Evolutionary conservation across 2,888 invertebrate species (phyloP).

Genomic region (Masnerella sp.): DNA sequence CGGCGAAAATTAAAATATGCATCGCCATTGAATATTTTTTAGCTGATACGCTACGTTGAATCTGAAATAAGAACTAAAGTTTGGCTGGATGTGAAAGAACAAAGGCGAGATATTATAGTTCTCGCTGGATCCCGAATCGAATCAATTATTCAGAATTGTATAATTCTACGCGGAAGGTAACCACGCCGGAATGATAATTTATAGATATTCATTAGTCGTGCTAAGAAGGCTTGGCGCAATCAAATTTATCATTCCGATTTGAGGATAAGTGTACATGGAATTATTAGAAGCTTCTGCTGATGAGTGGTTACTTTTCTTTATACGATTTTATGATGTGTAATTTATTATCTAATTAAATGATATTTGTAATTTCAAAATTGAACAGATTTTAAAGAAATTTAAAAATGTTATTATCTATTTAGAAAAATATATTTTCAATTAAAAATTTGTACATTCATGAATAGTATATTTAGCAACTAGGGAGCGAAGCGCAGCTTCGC

Average conservation of each 20-base stretch:
- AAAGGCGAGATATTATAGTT: slow-evolving; percentile 17
- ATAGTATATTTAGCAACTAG: too few relatives aligned
- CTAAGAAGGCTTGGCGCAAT: not conserved
- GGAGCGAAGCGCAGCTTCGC: too few relatives aligned
- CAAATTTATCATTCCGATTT: slow-evolving; percentile 10
- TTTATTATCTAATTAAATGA: too few relatives aligned
- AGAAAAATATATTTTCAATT: too few relatives aligned
- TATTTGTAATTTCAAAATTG: too few relatives aligned
- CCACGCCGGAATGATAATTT: slow-evolving; percentile 7
- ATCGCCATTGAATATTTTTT: slow-evolving; percentile 45
- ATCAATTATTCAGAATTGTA: slow-evolving; percentile 22
- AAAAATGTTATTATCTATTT: too few relatives aligned
- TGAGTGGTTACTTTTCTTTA: too few relatives aligned
- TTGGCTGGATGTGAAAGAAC: slow-evolving; percentile 7
- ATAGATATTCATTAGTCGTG: slow-evolving; percentile 9
- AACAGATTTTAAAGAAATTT: too few relatives aligned
- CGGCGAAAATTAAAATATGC: slow-evolving; percentile 53
- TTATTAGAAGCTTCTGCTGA: too few relatives aligned
- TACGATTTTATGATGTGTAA: too few relatives aligned
- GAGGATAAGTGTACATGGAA: too few relatives aligned
- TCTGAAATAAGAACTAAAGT: slow-evolving; percentile 27
- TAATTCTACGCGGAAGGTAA: slow-evolving; percentile 10
- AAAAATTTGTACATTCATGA: too few relatives aligned
- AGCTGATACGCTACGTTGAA: slow-evolving; percentile 31
- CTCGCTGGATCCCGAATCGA: not conserved